Conservation (phyloP, 2,888 invertebrate species). For the Apocheima hispidaria region DNA sequence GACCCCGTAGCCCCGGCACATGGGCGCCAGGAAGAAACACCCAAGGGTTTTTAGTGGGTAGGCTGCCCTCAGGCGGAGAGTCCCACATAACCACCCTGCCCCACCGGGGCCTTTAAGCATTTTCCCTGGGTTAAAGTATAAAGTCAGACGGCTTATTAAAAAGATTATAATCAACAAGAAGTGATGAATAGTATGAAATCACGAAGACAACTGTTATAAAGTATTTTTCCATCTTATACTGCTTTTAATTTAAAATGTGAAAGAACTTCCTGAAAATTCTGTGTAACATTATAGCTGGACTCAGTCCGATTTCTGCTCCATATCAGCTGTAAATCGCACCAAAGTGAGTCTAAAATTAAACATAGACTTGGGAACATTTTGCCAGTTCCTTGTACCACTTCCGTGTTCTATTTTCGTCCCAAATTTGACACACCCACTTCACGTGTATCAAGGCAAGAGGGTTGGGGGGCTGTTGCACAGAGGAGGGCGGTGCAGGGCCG, state of each 20-base stretch:
- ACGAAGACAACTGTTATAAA: too few relatives aligned
- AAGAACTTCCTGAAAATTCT: neutral
- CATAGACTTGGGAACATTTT: slow-evolving; percentile 26
- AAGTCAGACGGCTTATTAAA: too few relatives aligned
- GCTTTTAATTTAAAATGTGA: neutral
- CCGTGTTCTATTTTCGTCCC: slow-evolving; percentile 37
- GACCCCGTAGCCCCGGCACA: too few relatives aligned
- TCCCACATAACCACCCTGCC: too few relatives aligned
- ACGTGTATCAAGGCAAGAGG: slow-evolving; percentile 44
- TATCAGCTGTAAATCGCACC: slow-evolving; percentile 5
- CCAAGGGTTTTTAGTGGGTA: too few relatives aligned
- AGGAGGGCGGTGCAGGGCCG: slow-evolving; percentile 48
- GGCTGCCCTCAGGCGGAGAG: too few relatives aligned
- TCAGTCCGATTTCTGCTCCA: neutral
- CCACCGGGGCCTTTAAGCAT: too few relatives aligned
- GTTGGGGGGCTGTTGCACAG: slow-evolving; percentile 52
- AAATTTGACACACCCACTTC: slow-evolving; percentile 50
- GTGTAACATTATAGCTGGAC: neutral
- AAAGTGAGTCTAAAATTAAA: slow-evolving; percentile 27
- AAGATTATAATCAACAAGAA: too few relatives aligned
- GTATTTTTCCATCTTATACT: too few relatives aligned
- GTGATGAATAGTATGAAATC: too few relatives aligned
- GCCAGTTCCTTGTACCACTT: slow-evolving; percentile 26
- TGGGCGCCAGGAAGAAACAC: too few relatives aligned
- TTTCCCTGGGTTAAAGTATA: too few relatives aligned